Evolutionary conservation across 2,113 vertebrate species (phyloP), one percentile per base, ranked within the genome.

Genomic region (Mixornis gularis): DNA sequence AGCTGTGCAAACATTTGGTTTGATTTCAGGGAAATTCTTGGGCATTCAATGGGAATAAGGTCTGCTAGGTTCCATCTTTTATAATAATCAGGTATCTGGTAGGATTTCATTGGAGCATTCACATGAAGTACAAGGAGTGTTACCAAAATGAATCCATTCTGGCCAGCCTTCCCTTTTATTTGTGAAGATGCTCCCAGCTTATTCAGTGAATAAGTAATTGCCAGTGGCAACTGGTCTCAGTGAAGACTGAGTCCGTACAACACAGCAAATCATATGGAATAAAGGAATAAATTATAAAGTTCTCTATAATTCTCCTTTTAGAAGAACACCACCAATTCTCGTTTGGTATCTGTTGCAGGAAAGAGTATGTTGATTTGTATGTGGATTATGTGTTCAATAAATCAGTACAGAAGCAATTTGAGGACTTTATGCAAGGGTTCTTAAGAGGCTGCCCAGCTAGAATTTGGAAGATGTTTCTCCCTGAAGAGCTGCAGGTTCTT

Each of bases 361-460:
- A 94, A 48, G 94, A 97, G 90, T 98, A 97, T 63, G 96, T 97
- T 46, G 96, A 98, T 66, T 92, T 97, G 72, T 97, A 95, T 14
- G 63, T 98, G 38, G 89, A 97, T 86, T 97, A 97, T 10, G 11
- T 83, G 18, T 92, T 97, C 49, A 97, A 96, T 85, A 89, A 95
- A 55, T 97, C 97, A 0, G 72, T 98, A 27, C 16, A 26, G 90
- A 90, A 89, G 29, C 94, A 96, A 62, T 98, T 97, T 86, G 34
- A 60, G 41, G 89, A 87, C 36, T 98, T 98, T 18, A 48, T 32
- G 66, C 7, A 7, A 52, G 97, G 97, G n/a, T 98, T 98, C 96
- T 89, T 81, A 60, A 82, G 43, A 92, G 97, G 96, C 76, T 97
- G 93, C 68, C 97, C 97, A 30, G 46, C 53, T 78, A 25, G 21